phyloP scores from a whole-genome alignment of 2,888 invertebrate genomes.

The Euzophera pinguis region DNA sequence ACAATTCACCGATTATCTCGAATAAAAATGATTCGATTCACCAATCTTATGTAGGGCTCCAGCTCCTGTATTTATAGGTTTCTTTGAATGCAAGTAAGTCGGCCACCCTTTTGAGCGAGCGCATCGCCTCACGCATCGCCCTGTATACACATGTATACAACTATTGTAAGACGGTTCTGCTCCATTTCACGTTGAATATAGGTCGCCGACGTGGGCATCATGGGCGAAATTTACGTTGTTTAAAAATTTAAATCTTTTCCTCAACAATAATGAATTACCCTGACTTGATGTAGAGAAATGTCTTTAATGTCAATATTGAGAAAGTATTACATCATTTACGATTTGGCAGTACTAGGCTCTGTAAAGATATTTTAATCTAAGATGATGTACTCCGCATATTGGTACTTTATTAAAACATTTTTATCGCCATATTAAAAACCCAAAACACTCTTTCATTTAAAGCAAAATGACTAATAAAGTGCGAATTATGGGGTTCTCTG shows the following conservation, averaged over 20 bases:
- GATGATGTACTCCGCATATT: no score
- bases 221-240: not conserved
- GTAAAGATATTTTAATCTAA: no score
- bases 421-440: no score
- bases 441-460: not conserved
- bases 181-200: constrained; percentile 35
- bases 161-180: constrained; percentile 22
- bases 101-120: constrained; percentile 3
- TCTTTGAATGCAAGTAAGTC: constrained; percentile 1
- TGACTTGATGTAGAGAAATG: no score
- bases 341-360: no score
- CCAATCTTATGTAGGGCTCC: not conserved
- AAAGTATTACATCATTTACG: no score
- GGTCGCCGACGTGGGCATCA: constrained; percentile 24
- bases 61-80: not conserved
- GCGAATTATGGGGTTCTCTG: not conserved
- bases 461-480: not conserved
- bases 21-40: no score
- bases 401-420: no score
- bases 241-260: no score
- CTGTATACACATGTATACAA: not conserved
- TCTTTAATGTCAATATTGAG: no score
- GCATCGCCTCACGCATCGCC: constrained; percentile 7
- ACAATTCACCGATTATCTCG: no score
- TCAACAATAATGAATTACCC: no score